These are phyloP conservation scores for Neodontobutis hainanensis DNA, from an alignment of 2,113 vertebrate species.

Conservation along the genomic window DNA sequence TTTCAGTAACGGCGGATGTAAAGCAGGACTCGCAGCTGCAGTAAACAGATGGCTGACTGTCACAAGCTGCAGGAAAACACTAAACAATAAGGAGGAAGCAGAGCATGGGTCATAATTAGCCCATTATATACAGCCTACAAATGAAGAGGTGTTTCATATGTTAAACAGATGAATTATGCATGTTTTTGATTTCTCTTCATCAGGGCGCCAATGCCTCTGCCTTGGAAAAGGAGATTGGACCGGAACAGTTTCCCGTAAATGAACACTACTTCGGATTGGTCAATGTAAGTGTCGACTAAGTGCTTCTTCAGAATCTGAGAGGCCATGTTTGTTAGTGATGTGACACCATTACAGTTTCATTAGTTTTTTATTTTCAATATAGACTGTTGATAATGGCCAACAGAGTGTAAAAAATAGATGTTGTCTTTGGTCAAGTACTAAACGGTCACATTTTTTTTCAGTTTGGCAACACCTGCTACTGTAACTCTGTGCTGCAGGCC, in stretches of 20 bases:
- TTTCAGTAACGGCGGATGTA: neutral
- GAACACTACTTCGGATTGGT: slow-evolving; percentile 95
- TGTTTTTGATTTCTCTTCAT: neutral
- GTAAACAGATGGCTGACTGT: slow-evolving; percentile 14
- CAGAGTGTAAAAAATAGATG: neutral
- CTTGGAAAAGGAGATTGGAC: slow-evolving; percentile 98
- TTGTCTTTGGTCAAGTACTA: neutral
- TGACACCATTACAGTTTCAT: no score
- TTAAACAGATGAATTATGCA: neutral
- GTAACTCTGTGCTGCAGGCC: slow-evolving; percentile 94
- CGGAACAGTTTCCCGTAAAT: slow-evolving; percentile 93
- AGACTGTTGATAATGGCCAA: neutral
- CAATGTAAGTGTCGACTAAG: slow-evolving; percentile 82
- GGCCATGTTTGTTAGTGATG: no score
- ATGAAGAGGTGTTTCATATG: neutral
- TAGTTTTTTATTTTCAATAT: no score
- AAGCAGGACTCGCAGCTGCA: slow-evolving; percentile 21
- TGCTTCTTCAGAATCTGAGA: no score
- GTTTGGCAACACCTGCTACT: slow-evolving; percentile 97
- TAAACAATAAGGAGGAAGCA: slow-evolving; percentile 18
- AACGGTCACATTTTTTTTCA: slow-evolving; percentile 44
- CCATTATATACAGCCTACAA: neutral
- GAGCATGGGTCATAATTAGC: neutral
- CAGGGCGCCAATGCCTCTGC: slow-evolving; percentile 97
- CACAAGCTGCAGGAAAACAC: slow-evolving; percentile 15